Evolutionary conservation across 2,888 invertebrate species (phyloP).

Genomic region (Halictus ligatus): DNA sequence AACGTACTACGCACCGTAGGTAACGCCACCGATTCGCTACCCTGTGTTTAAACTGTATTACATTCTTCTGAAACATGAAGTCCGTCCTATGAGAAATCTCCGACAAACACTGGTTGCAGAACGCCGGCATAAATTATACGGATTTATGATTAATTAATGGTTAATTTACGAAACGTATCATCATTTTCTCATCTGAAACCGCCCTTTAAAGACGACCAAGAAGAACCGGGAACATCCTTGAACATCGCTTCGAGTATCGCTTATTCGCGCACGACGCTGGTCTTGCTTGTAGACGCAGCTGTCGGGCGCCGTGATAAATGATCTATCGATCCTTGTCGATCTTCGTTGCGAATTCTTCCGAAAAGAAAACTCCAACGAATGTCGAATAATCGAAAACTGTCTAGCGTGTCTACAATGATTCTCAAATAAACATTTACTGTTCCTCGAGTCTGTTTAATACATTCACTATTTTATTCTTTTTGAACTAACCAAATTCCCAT

Average conservation of each 20-base stretch:
- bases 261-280: background rate
- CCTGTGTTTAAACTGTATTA: conserved; percentile 15
- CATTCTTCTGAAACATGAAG: background rate
- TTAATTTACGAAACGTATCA: conserved; percentile 53
- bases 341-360: background rate
- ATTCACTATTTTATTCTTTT: too few species aligned
- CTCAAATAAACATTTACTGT: background rate
- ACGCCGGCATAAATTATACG: conserved; percentile 22
- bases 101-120: conserved; percentile 4
- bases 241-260: conserved; percentile 2
- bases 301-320: background rate
- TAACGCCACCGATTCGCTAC: conserved; percentile 2
- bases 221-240: conserved; percentile 16
- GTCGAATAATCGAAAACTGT: background rate
- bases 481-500: too few species aligned
- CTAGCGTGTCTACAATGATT: background rate
- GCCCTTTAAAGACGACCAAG: background rate
- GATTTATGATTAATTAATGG: conserved; percentile 52
- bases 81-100: conserved; percentile 21
- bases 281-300: background rate
- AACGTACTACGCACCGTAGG: background rate
- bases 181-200: conserved; percentile 51
- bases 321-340: background rate
- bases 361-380: background rate
- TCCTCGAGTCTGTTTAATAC: too few species aligned